phyloP scores from a whole-genome alignment of 2,113 vertebrate genomes.

The Riparia riparia region DNA sequence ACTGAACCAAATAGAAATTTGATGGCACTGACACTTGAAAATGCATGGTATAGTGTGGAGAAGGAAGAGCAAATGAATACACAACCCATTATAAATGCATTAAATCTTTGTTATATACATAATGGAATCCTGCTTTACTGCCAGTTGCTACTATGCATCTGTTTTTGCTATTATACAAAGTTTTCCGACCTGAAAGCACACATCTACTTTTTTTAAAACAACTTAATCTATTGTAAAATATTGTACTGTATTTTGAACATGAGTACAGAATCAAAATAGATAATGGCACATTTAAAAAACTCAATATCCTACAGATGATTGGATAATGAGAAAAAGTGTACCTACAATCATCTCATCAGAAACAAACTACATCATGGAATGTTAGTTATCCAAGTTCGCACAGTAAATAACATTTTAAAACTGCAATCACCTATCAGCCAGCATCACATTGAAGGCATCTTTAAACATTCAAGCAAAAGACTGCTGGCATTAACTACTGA shows the following conservation, averaged over 20 bases:
- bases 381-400: slow-evolving; percentile 87
- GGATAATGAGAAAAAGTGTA: slow-evolving; percentile 87
- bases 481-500: slow-evolving; percentile 81
- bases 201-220: slow-evolving; percentile 80
- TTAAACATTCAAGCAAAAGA: slow-evolving; percentile 92
- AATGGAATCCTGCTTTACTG: slow-evolving; percentile 81
- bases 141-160: slow-evolving; percentile 81
- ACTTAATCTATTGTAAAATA: slow-evolving; percentile 85
- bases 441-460: slow-evolving; percentile 87
- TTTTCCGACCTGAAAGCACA: slow-evolving; percentile 77
- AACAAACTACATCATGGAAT: slow-evolving; percentile 94
- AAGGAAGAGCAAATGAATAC: slow-evolving; percentile 78
- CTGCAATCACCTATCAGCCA: slow-evolving; percentile 84
- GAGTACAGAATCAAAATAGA: slow-evolving; percentile 85
- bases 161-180: slow-evolving; percentile 81
- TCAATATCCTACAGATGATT: slow-evolving; percentile 87
- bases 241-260: slow-evolving; percentile 85
- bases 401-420: slow-evolving; percentile 83
- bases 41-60: slow-evolving; percentile 66
- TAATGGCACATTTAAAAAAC: slow-evolving; percentile 93
- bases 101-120: slow-evolving; percentile 81
- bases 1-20: slow-evolving; percentile 69
- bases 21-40: slow-evolving; percentile 77
- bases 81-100: slow-evolving; percentile 81
- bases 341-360: slow-evolving; percentile 93